Evolutionary conservation across 2,888 invertebrate genomes (phyloP).

Genomic region (Sussaba pulchella): DNA sequence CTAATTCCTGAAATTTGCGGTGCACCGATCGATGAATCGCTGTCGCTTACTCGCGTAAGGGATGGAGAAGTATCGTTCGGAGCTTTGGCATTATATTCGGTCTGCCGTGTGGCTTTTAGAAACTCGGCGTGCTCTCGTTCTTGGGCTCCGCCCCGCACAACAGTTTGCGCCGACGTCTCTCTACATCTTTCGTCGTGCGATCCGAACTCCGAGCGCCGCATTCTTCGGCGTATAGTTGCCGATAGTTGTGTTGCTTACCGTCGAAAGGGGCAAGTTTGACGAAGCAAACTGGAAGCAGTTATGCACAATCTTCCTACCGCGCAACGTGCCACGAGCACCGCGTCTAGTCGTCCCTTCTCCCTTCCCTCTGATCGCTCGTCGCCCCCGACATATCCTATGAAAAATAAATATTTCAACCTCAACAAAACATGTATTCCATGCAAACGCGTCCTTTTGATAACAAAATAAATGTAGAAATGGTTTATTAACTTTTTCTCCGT

Average conservation of each 20-base stretch:
- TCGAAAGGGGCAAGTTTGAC: slow-evolving; percentile 54
- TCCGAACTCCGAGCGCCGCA: slow-evolving; percentile 68
- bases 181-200: slow-evolving; percentile 54
- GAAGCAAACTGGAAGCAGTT: slow-evolving; percentile 67
- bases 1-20: background rate
- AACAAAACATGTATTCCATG: background rate
- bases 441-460: background rate
- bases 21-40: background rate
- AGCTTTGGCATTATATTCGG: background rate
- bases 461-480: too few relatives aligned
- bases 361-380: background rate
- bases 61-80: background rate
- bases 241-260: slow-evolving; percentile 62
- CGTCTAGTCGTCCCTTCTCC: slow-evolving; percentile 35
- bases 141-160: slow-evolving; percentile 11
- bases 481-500: too few relatives aligned
- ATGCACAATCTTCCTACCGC: slow-evolving; percentile 65
- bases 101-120: slow-evolving; percentile 10
- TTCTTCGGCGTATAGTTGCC: slow-evolving; percentile 74
- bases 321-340: slow-evolving; percentile 65
- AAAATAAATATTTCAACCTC: background rate
- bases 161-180: slow-evolving; percentile 9
- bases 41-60: slow-evolving; percentile 2
- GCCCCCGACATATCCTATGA: background rate
- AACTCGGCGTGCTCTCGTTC: slow-evolving; percentile 38